A percentile compares a stretch with the other conserved stretches of the same genome.
Evolutionary conservation across 2,113 vertebrate genomes (phyloP).

Genomic region (Syngnathus floridae): DNA sequence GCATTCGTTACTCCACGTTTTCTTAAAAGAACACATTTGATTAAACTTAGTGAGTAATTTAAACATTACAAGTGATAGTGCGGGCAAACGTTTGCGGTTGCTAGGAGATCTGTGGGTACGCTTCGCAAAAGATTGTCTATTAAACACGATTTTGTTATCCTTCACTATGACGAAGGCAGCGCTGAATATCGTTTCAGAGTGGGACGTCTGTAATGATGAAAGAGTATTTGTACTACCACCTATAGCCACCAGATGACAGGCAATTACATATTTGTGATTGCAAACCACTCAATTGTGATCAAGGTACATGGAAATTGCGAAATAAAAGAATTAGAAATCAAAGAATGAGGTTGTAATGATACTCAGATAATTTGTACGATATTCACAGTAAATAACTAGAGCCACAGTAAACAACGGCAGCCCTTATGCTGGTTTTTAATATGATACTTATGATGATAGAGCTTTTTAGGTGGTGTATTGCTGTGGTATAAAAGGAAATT

Average conservation of each 20-base stretch:
- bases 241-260: conserved; percentile 35
- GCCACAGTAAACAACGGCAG: no score
- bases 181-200: conserved; percentile 16
- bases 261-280: not conserved
- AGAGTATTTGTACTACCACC: not conserved
- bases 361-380: not conserved
- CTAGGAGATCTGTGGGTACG: conserved; percentile 26
- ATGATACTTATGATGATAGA: no score
- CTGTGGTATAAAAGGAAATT: no score
- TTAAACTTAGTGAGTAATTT: not conserved
- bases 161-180: not conserved
- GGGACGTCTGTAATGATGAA: not conserved
- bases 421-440: no score
- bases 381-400: no score
- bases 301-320: not conserved
- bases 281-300: not conserved
- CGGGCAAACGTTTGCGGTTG: conserved; percentile 24
- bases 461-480: no score
- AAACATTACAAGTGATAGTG: not conserved
- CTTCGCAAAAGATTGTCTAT: conserved; percentile 20
- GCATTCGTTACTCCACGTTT: not conserved
- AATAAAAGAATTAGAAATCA: not conserved
- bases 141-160: not conserved
- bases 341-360: not conserved
- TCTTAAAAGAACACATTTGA: not conserved